Evolutionary conservation across 2,797 vertebrate species (phyloP).

Genomic region (Tragelaphus eurycerus): DNA sequence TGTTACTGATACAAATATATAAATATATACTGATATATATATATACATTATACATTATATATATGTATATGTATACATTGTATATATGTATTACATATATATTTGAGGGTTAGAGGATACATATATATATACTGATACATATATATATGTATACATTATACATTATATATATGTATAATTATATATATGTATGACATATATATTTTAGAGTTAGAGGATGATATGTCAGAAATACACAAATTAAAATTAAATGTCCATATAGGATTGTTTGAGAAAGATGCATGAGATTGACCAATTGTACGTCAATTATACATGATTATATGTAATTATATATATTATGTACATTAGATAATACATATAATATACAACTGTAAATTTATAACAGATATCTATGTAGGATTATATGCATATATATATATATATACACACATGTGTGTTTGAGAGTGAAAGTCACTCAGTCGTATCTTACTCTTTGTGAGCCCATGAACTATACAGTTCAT

Average conservation of each 20-base stretch:
- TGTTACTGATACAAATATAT: too few species aligned
- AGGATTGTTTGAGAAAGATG: background rate
- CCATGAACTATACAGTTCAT: background rate
- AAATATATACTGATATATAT: background rate
- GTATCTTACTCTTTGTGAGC: background rate
- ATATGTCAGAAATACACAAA: background rate
- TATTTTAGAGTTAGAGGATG: background rate
- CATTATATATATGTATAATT: too few species aligned
- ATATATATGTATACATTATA: too few species aligned
- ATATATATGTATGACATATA: background rate
- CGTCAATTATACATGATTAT: background rate
- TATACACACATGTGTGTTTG: too few species aligned
- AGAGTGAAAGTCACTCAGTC: background rate
- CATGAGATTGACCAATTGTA: background rate
- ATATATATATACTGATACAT: background rate
- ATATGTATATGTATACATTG: too few species aligned
- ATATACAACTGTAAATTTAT: background rate
- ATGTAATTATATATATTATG: background rate
- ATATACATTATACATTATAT: background rate
- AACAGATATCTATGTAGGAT: background rate
- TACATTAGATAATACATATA: background rate
- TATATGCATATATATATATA: rapidly evolving
- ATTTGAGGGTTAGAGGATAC: background rate
- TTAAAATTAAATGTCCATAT: background rate
- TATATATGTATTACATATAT: background rate